Evolutionary conservation across 2,113 vertebrate species (phyloP), one percentile per base, ranked within the genome.

Genomic region (Oriolus oriolus): DNA sequence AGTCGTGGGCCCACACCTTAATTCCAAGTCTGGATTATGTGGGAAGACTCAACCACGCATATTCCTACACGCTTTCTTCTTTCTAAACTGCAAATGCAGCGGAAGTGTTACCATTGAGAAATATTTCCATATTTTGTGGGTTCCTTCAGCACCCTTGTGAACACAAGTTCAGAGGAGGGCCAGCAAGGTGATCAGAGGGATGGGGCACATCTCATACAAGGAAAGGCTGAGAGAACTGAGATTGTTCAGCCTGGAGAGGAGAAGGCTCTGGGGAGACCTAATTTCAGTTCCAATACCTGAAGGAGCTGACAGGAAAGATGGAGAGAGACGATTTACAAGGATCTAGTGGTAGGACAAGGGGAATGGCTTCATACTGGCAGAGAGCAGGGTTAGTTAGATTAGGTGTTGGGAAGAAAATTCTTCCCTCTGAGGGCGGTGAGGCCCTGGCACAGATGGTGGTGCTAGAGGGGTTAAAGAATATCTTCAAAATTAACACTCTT

Each of bases 71-170:
- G 39, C 35, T 53, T 17, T 60, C 19, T 53, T 30, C 66, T 74
- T 81, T 84, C 16, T 12, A 44, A 84, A 19, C 33, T 47, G 19
- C 2, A 12, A 37, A 22, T 56, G 13, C 30, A 69, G 39, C 13
- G 28, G 28, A 87, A 75, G 2, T 4, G n/a, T 41, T 56, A 39
- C 17, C 8, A 19, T 7, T 0, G 0, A 17, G 21, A 76, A 60
- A 19, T 41, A 69, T 49, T 42, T 52, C 27, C 41, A 24, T 1
- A 1, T 24, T 81, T 53, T 57, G 27, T 49, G 28, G 11, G 24
- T 35, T 65, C 45, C 50, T 74, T 52, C 45, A 74, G 64, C 30
- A 13, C 16, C 28, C 13, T 19, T 11, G 8, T n/a, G 45, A 54
- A 16, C 13, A 6, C 20, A 70, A 42, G 5, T 37, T 23, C 4